These are phyloP conservation scores for Gymnothorax javanicus DNA, from an alignment of 2,797 vertebrate genomes.

Conservation along the genomic window DNA sequence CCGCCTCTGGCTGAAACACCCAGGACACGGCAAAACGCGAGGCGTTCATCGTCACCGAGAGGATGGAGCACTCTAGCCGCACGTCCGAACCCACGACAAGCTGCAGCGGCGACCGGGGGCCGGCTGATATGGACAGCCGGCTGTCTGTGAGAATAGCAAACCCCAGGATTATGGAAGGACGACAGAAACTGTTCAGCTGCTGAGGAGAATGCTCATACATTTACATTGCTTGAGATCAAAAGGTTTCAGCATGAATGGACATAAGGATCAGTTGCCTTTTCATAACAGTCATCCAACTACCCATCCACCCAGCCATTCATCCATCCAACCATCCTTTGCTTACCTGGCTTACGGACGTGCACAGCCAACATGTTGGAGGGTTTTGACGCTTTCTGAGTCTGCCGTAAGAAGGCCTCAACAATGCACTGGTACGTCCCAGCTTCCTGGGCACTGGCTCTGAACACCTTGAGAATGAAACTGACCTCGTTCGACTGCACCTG, in stretches of 20 bases:
- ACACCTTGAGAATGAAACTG: conserved; percentile 53
- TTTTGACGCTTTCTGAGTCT: conserved; percentile 49
- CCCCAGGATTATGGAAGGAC: conserved; percentile 4
- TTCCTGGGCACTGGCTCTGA: conserved; percentile 56
- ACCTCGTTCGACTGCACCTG: neutral
- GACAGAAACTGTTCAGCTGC: conserved; percentile 14
- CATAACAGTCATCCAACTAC: neutral
- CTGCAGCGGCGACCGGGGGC: conserved; percentile 43
- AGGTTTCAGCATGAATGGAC: neutral
- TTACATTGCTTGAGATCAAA: neutral
- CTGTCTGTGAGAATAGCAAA: conserved; percentile 51
- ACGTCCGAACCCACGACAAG: conserved; percentile 50
- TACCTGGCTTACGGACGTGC: conserved; percentile 64
- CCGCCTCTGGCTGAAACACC: conserved; percentile 55
- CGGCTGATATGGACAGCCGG: conserved; percentile 53
- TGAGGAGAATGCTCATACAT: neutral
- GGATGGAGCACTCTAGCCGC: conserved; percentile 69
- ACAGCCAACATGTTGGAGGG: conserved; percentile 59
- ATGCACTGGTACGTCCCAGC: conserved; percentile 64
- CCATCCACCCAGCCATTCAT: neutral
- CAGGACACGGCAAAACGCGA: conserved; percentile 74
- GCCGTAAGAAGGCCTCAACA: conserved; percentile 56
- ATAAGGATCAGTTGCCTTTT: neutral
- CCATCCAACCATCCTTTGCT: neutral
- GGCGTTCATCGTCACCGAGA: conserved; percentile 39